Evolutionary conservation across 2,888 invertebrate genomes (phyloP), one percentile per base, ranked within the genome.

Genomic region (Rhopalosiphum nymphaeae): DNA sequence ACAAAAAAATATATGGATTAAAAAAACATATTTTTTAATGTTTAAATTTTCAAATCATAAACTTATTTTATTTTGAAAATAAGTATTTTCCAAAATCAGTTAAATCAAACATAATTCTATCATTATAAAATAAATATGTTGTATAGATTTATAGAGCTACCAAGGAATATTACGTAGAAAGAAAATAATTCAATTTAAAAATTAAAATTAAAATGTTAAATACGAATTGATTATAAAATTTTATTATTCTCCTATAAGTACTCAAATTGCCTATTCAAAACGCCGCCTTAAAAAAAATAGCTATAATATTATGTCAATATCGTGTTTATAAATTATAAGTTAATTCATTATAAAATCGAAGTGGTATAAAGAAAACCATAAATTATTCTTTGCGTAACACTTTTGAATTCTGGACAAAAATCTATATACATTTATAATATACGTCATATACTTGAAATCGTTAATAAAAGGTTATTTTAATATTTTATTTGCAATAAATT

Each of bases 181-280:
- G 53, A 53, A 53, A 53, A 53, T 53, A 53, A 21, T n/a, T n/a
- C n/a, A n/a, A n/a, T n/a, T n/a, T n/a, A n/a, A n/a, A n/a, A n/a
- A n/a, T n/a, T n/a, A n/a, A n/a, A n/a, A n/a, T 53, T 53, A 53
- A 53, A 21, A 53, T 21, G 5, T 21, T 78, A 21, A 36, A 78
- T 78, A 36, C n/a, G 36, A 21, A 78, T 61, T 78, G 78, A 78
- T n/a, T 67, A 5, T 78, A 21, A 36, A 36, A 53, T 53, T 53
- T 36, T 84, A 84, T 53, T 91, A 46, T 46, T 57, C 26, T 57
- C 91, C 56, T 26, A 7, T n/a, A 46, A 57, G 91, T 91, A 86
- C 86, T 13, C 46, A 25, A 46, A 91, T 91, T 91, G 91, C 91
- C 91, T 91, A 86, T 85, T 57, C 21, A 91, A 42, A 56, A 85